phyloP scores from a whole-genome alignment of 2,797 vertebrate species.

The Trachops cirrhosus region DNA sequence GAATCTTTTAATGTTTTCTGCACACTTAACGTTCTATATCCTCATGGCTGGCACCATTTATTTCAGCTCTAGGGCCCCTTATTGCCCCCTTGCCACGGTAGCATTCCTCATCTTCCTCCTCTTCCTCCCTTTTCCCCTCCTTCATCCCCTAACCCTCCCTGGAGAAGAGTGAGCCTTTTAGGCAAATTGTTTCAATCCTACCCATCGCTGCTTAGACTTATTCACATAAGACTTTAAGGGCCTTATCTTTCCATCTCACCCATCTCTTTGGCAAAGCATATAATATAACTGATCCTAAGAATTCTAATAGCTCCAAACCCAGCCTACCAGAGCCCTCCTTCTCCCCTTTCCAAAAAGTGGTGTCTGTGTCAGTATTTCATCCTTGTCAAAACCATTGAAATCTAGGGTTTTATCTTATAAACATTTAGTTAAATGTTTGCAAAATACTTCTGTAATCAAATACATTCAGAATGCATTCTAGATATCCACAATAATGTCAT shows the following conservation, averaged over 20 bases:
- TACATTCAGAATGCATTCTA: background rate
- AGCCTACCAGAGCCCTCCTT: background rate
- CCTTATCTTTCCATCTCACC: background rate
- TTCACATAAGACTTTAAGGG: background rate
- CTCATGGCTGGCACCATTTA: background rate
- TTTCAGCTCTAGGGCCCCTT: background rate
- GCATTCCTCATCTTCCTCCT: background rate
- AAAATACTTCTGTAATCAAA: background rate
- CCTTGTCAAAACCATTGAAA: background rate
- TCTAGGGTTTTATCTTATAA: background rate
- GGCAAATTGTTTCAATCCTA: background rate
- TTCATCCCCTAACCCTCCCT: background rate
- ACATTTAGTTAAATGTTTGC: background rate
- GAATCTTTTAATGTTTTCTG: background rate
- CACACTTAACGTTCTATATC: background rate
- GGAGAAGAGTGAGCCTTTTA: background rate
- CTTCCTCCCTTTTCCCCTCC: too few species aligned
- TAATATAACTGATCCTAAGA: background rate
- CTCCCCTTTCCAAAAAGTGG: background rate
- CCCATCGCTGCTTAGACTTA: background rate
- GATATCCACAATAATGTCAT: background rate
- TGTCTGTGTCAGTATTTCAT: background rate
- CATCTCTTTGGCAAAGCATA: background rate
- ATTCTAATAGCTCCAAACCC: background rate
- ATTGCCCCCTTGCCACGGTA: background rate